phyloP scores from a whole-genome alignment of 2,888 invertebrate genomes.

The Dugesia japonica region DNA sequence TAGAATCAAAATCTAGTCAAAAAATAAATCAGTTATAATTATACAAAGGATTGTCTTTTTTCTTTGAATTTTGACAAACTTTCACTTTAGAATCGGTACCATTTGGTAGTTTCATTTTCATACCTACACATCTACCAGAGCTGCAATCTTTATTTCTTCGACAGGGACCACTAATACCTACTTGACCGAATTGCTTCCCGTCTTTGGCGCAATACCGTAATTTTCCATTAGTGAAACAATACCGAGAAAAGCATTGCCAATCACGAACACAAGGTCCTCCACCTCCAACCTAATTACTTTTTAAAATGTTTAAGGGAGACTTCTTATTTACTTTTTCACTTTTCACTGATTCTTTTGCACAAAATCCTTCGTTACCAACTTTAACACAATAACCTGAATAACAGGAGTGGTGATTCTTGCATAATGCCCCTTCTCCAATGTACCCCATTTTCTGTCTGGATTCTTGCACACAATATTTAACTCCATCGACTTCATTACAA shows the following conservation, averaged over 20 bases:
- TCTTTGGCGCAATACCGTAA: conserved; percentile 23
- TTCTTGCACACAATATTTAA: neutral
- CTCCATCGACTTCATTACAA: neutral
- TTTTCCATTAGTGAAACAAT: neutral
- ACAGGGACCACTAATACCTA: conserved; percentile 26
- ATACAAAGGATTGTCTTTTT: neutral
- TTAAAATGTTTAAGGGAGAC: neutral
- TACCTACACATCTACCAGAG: neutral
- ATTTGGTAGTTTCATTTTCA: neutral
- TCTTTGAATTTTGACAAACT: neutral
- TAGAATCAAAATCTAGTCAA: too few species aligned
- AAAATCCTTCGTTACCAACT: neutral
- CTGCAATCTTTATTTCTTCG: conserved; percentile 16
- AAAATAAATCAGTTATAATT: neutral
- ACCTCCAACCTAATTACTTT: neutral
- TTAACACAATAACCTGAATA: neutral
- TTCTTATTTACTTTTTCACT: neutral
- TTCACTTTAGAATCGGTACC: neutral
- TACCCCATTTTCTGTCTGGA: neutral
- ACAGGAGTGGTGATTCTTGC: neutral
- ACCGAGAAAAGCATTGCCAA: conserved; percentile 17
- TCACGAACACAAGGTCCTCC: conserved; percentile 17
- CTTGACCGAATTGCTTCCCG: neutral
- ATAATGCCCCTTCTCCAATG: neutral
- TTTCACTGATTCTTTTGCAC: neutral